Conservation (phyloP, 1,140 invertebrate species). For the Holcopasites calliopsidis region DNA sequence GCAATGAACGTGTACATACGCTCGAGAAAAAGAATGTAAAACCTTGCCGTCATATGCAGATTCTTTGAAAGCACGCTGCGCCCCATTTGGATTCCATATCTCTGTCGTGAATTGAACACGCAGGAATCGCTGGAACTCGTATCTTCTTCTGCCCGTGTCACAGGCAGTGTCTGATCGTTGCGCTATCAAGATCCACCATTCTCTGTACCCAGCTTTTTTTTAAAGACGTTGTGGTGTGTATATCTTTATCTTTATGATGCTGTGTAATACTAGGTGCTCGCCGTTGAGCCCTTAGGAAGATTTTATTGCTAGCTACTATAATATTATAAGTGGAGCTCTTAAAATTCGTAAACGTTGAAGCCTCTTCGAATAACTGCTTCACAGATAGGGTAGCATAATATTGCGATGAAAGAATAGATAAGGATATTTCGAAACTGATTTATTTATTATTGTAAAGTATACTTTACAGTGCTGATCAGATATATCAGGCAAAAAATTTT, state of each 20-base stretch:
- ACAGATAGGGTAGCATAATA: no score
- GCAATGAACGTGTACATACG: slow-evolving; percentile 9
- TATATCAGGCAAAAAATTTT: no score
- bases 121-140: neutral
- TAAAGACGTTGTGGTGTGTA: neutral
- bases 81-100: slow-evolving; percentile 25
- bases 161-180: neutral
- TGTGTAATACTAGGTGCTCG: no score
- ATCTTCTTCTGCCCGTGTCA: neutral
- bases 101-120: slow-evolving; percentile 7
- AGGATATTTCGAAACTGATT: no score
- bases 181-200: neutral
- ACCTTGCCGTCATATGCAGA: slow-evolving; percentile 30
- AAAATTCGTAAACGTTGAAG: no score
- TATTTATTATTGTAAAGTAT: no score
- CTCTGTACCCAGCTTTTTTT: neutral
- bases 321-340: no score
- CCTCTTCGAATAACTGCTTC: no score
- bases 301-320: no score
- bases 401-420: no score
- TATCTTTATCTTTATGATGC: neutral
- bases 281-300: no score
- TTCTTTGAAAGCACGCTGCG: slow-evolving; percentile 34
- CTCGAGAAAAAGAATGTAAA: neutral
- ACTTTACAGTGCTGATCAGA: no score